These are phyloP conservation scores for Heliconius aoede DNA, from an alignment of 2,888 invertebrate genomes.

Conservation along the genomic window DNA sequence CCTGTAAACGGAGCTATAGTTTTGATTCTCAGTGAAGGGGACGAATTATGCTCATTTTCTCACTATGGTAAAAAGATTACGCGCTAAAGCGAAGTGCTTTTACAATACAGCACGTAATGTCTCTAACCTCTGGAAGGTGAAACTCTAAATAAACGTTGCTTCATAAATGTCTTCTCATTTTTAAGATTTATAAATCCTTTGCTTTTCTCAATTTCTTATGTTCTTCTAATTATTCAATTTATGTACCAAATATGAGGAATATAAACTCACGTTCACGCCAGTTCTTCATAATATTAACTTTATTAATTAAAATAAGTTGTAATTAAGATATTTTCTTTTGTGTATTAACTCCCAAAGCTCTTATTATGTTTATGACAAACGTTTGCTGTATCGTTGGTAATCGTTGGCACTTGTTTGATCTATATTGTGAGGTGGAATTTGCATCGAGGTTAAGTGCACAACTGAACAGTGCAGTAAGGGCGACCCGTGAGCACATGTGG, in stretches of 20 bases:
- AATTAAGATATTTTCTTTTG: background rate
- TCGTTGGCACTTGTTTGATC: background rate
- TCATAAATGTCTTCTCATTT: too few relatives aligned
- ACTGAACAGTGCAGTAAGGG: background rate
- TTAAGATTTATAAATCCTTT: background rate
- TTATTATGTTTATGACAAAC: background rate
- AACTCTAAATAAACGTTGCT: too few relatives aligned
- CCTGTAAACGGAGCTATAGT: too few relatives aligned
- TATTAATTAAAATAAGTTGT: background rate
- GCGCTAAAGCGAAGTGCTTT: background rate
- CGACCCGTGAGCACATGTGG: constrained; percentile 21
- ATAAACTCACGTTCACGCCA: background rate
- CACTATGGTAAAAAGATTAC: background rate
- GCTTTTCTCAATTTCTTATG: background rate
- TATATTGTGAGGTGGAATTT: background rate
- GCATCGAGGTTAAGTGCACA: too few relatives aligned
- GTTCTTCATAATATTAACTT: background rate
- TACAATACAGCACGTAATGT: too few relatives aligned
- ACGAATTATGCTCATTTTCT: background rate
- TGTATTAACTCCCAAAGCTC: background rate
- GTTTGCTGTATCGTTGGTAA: background rate
- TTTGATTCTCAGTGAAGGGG: too few relatives aligned
- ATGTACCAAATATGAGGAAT: background rate
- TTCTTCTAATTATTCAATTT: too few relatives aligned
- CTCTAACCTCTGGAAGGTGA: too few relatives aligned